phyloP scores from a whole-genome alignment of 37 sponge, comb jelly and placozoan species.

The Ephydatia muelleri region DNA sequence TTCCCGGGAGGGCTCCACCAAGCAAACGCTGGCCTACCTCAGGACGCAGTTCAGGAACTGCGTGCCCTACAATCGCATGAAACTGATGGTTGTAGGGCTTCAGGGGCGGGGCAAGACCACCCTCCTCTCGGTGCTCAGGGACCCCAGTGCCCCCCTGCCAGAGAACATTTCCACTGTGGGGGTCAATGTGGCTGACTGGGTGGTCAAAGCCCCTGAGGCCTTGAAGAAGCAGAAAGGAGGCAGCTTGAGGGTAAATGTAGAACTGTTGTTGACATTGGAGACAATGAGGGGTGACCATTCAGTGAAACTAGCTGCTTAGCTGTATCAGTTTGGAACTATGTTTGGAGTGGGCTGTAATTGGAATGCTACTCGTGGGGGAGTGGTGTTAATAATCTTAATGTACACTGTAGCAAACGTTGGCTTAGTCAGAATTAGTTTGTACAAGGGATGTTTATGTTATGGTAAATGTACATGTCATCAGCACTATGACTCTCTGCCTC shows the following conservation, averaged over 20 bases:
- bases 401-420: too few species aligned
- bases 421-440: too few species aligned
- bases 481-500: too few species aligned
- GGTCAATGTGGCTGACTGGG: slow-evolving; percentile 82
- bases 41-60: slow-evolving; percentile 81
- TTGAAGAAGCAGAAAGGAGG: not conserved
- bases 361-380: not conserved
- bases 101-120: slow-evolving; percentile 94
- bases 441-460: too few species aligned
- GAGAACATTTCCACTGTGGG: slow-evolving; percentile 96
- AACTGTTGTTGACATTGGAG: too few species aligned
- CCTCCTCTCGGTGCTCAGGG: slow-evolving; percentile 79
- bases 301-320: too few species aligned
- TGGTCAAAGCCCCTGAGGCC: slow-evolving; percentile 18
- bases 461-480: too few species aligned
- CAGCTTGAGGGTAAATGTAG: not conserved
- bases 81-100: slow-evolving; percentile 92
- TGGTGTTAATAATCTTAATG: not conserved
- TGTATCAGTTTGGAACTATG: not conserved
- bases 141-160: slow-evolving; percentile 54
- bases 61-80: slow-evolving; percentile 89
- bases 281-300: too few species aligned
- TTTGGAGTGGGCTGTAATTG: not conserved
- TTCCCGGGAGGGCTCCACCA: slow-evolving; percentile 63
- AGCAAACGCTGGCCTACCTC: slow-evolving; percentile 80